Conservation (phyloP, 2,113 vertebrate species). For the Scortum barcoo region DNA sequence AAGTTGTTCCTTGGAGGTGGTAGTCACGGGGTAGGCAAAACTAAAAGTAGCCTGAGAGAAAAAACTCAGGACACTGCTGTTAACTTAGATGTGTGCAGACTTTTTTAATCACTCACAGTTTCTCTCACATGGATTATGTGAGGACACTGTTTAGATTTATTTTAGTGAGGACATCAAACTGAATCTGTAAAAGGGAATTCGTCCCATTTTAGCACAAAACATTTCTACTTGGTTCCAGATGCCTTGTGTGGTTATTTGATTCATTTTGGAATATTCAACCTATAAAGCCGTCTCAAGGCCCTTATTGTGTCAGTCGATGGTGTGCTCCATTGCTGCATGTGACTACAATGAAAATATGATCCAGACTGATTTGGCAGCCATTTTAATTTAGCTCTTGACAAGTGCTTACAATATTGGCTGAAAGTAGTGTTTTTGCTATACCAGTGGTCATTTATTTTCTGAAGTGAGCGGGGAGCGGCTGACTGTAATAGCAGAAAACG, state of each 20-base stretch:
- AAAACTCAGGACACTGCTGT: background rate
- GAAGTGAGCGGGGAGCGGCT: background rate
- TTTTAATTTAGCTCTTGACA: slow-evolving; percentile 12
- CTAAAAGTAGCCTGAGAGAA: background rate
- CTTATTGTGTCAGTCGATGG: background rate
- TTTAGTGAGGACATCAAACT: background rate
- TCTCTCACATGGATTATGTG: background rate
- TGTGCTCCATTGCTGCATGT: background rate
- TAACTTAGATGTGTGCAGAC: background rate
- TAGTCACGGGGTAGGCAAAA: background rate
- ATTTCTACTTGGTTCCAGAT: too few species aligned
- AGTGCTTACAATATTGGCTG: slow-evolving; percentile 1
- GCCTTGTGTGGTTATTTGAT: background rate
- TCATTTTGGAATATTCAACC: background rate
- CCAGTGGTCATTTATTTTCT: slow-evolving; percentile 1
- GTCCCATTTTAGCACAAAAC: too few species aligned
- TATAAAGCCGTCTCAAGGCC: background rate
- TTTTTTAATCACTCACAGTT: background rate
- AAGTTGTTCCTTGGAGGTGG: background rate
- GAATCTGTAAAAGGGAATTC: background rate
- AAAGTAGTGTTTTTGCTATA: slow-evolving; percentile 11
- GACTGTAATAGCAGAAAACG: slow-evolving; percentile 50
- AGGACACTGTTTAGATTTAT: slow-evolving; percentile 1
- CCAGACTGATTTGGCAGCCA: slow-evolving; percentile 4
- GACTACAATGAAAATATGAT: slow-evolving; percentile 27